A percentile compares a stretch with the other conserved stretches of the same genome.
phyloP scores from a whole-genome alignment of 1,140 invertebrate genomes.

The Paralvinella palmiformis region DNA sequence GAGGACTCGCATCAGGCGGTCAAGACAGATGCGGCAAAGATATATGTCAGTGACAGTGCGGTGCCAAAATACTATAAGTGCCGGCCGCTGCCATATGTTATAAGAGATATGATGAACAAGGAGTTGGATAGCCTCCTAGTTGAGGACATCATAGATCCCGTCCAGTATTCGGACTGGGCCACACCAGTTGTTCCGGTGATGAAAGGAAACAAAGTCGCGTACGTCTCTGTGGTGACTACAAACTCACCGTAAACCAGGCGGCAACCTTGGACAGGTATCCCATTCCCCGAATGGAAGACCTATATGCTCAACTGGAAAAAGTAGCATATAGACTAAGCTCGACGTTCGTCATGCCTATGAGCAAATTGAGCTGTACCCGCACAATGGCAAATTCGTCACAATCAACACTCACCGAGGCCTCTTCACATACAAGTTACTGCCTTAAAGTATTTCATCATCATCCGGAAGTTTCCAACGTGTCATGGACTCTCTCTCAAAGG shows the following conservation, averaged over 20 bases:
- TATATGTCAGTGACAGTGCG: background rate
- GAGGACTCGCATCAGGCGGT: background rate
- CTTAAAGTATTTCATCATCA: constrained; percentile 50
- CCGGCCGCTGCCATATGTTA: background rate
- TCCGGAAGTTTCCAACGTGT: constrained; percentile 51
- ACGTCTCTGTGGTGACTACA: constrained; percentile 12
- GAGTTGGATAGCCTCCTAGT: background rate
- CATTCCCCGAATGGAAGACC: constrained; percentile 31
- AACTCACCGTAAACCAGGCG: constrained; percentile 9
- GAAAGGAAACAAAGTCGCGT: constrained; percentile 4
- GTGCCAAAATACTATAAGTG: background rate
- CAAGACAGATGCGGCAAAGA: background rate
- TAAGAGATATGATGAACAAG: constrained; percentile 2
- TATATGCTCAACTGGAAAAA: constrained; percentile 30
- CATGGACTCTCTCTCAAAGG: constrained; percentile 42
- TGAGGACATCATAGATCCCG: constrained; percentile 2
- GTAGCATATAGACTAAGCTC: constrained; percentile 32
- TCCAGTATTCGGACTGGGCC: background rate
- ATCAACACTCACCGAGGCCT: constrained; percentile 26
- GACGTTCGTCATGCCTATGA: constrained; percentile 30
- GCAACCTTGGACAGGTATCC: constrained; percentile 29
- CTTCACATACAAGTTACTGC: constrained; percentile 18
- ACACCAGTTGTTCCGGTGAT: background rate
- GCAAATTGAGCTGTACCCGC: constrained; percentile 21
- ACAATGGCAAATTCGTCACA: background rate